Conservation (phyloP, 1,140 invertebrate species). For the Diorhabda carinulata region DNA sequence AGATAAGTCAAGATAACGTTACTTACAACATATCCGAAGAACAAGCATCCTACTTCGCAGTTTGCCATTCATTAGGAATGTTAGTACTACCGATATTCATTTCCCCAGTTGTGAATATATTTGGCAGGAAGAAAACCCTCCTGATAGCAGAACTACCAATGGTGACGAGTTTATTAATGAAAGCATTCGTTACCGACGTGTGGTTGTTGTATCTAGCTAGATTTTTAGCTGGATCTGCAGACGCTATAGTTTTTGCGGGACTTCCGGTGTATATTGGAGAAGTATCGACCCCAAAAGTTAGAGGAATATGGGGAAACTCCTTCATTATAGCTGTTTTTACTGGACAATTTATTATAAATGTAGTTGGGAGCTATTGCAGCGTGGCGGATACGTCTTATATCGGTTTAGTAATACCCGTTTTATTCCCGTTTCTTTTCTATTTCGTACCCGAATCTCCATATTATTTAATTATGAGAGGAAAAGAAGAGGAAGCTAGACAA, state of each 20-base stretch:
- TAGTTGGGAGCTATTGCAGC: slow-evolving; percentile 23
- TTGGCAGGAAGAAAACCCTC: slow-evolving; percentile 34
- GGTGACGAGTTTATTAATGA: slow-evolving; percentile 14
- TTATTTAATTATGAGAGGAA: slow-evolving; percentile 33
- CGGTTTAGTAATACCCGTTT: slow-evolving; percentile 21
- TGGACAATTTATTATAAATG: slow-evolving; percentile 49
- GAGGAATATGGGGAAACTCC: slow-evolving; percentile 43
- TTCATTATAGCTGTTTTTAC: slow-evolving; percentile 50
- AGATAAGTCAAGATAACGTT: slow-evolving; percentile 9
- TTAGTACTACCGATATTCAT: background rate
- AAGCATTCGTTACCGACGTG: slow-evolving; percentile 14
- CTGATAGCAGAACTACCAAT: slow-evolving; percentile 19
- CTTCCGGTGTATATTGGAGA: slow-evolving; percentile 36
- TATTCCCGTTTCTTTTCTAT: slow-evolving; percentile 47
- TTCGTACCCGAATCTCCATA: slow-evolving; percentile 41
- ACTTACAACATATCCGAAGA: slow-evolving; percentile 20
- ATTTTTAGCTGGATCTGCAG: slow-evolving; percentile 31
- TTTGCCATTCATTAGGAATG: background rate
- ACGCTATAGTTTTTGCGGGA: slow-evolving; percentile 30
- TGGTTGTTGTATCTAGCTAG: slow-evolving; percentile 45
- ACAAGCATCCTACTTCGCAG: slow-evolving; percentile 13
- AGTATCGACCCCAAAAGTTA: slow-evolving; percentile 35
- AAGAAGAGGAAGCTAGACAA: slow-evolving; percentile 26
- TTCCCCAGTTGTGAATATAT: slow-evolving; percentile 11
- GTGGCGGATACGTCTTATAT: slow-evolving; percentile 26